Conservation (phyloP, 2,888 invertebrate genomes). For the Tipula vernalis region DNA sequence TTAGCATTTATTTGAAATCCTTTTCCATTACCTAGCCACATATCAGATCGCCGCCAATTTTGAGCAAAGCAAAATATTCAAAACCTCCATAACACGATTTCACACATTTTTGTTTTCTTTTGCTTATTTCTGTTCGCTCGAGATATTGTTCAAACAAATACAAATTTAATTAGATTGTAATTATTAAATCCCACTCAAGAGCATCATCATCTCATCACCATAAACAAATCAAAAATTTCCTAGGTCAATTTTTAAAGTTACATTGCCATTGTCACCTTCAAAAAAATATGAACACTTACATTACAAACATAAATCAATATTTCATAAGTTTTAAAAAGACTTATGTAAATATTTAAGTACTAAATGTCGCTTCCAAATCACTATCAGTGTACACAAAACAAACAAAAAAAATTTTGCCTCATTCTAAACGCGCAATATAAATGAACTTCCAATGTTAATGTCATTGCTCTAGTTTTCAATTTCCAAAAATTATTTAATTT, state of each 20-base stretch:
- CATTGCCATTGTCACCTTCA: neutral
- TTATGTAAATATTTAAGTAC: neutral
- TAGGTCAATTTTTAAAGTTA: neutral
- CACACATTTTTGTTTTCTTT: neutral
- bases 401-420: neutral
- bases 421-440: neutral
- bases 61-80: no score
- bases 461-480: neutral
- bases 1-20: no score
- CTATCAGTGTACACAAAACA: neutral
- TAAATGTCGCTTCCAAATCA: neutral
- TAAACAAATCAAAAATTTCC: neutral
- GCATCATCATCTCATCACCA: neutral
- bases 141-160: neutral
- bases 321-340: neutral
- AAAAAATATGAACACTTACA: neutral
- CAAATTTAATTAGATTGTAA: neutral
- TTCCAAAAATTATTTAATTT: neutral
- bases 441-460: neutral
- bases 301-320: neutral
- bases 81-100: neutral
- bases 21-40: no score
- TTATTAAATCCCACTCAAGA: neutral
- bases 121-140: neutral
- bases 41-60: no score